Evolutionary conservation across 2,888 invertebrate species (phyloP).

Genomic region (Lissocephala sabroskyi): DNA sequence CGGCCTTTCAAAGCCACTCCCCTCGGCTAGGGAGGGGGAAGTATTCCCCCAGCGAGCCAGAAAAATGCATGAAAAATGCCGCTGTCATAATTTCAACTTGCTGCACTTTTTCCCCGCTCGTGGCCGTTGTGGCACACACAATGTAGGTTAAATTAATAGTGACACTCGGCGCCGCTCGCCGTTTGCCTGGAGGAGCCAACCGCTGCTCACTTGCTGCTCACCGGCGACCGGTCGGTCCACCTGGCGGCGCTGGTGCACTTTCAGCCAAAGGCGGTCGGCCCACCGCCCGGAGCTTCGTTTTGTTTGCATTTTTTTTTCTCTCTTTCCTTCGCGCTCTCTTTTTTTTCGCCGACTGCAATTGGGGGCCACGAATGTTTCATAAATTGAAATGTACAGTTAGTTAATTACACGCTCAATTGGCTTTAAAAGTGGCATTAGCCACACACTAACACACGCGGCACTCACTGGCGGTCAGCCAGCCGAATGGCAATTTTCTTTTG

Average conservation of each 20-base stretch:
- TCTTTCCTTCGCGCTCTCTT: conserved; percentile 4
- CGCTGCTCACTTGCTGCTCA: too few relatives aligned
- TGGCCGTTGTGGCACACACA: conserved; percentile 14
- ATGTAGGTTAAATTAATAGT: conserved; percentile 69
- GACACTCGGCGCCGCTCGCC: conserved; percentile 42
- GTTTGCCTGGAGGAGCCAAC: neutral
- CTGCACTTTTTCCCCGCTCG: conserved; percentile 22
- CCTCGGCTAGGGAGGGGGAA: too few relatives aligned
- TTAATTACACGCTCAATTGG: conserved; percentile 62
- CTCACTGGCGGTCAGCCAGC: neutral
- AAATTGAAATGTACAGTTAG: conserved; percentile 64
- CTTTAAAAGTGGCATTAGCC: conserved; percentile 54
- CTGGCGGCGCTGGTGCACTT: too few relatives aligned
- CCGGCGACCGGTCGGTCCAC: too few relatives aligned
- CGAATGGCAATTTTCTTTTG: conserved; percentile 27
- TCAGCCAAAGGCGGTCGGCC: too few relatives aligned
- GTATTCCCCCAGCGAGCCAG: neutral
- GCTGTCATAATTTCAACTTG: conserved; percentile 45
- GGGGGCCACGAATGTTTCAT: conserved; percentile 42
- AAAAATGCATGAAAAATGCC: conserved; percentile 35
- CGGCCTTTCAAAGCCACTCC: too few relatives aligned
- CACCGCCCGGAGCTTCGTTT: neutral
- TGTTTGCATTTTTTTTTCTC: conserved; percentile 18
- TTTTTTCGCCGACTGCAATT: conserved; percentile 9
- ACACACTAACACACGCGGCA: neutral